Evolutionary conservation across 37 sponge, comb jelly and placozoan species (phyloP).

Genomic region (Aplysina aerophoba): DNA sequence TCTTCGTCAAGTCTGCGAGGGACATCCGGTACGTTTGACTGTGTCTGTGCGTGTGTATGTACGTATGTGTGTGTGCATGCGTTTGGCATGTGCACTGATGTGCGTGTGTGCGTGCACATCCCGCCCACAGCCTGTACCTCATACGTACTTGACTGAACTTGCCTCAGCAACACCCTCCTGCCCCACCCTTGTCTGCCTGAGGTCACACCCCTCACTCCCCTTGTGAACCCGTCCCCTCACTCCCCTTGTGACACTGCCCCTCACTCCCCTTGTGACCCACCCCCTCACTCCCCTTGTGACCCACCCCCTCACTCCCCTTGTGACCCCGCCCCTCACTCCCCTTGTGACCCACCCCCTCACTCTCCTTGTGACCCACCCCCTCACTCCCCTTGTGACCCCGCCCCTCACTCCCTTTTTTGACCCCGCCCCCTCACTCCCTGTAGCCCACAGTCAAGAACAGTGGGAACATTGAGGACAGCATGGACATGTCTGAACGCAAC

Average conservation of each 20-base stretch:
- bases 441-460: background rate
- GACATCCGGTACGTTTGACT: conserved; percentile 74
- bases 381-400: background rate
- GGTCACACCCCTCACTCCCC: conserved; percentile 10
- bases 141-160: background rate
- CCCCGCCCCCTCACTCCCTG: background rate
- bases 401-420: background rate
- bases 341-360: background rate
- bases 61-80: background rate
- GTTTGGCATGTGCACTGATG: background rate
- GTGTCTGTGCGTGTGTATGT: background rate
- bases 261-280: background rate
- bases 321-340: background rate
- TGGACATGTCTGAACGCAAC: background rate
- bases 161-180: background rate
- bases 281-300: background rate
- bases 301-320: background rate
- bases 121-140: background rate
- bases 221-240: background rate
- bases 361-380: background rate
- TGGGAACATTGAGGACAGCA: background rate
- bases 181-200: too few relatives aligned
- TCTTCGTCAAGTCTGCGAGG: conserved; percentile 79
- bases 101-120: conserved; percentile 9
- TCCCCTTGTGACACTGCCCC: background rate